Base-by-base conservation (phyloP, 2,888 invertebrate species). In the Micropterix aruncella region DNA sequence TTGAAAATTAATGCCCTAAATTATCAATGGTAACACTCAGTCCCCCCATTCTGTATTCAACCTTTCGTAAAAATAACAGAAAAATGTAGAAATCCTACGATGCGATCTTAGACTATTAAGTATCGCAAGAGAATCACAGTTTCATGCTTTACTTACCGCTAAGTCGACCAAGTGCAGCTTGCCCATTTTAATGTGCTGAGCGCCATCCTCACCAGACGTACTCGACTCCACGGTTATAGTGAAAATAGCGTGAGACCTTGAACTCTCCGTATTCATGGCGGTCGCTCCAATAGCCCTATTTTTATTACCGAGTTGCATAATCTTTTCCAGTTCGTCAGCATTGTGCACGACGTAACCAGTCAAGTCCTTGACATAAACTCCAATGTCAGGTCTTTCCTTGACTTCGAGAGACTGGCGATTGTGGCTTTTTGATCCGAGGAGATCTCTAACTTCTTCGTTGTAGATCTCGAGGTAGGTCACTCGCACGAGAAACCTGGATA, bases 391-490 rank as follows among this genome's bases (percentile, higher is more conserved):
- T 3, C 95, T 70, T 65, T 99, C 97, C 62, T 95, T 92, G 1
- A 97, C 90, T 63, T 95, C 93, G 12, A 95, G 69, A 55, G 84
- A 82, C 38, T 51, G 51, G 55, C 79, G 80, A 52, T 81, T 82
- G 19, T 91, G 88, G 62, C 93, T 89, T 61, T 89, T 90, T 2
- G 65, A 61, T 3, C 86, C 85, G 3, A 99, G 71, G 38, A 99
- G 73, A 69, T 99, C 99, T 18, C 96, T 77, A 0, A 99, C 93
- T 65, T 99, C 97, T 65, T 99, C 99, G 63, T 99, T 99, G 66
- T 99, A 99, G 50, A 99, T 97, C 73, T 99, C 97, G 63, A 99
- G 73, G 62, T 97, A 99, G 0, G 97, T 95, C 3, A 96, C 96
- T 53, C 96, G 82, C 3, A 99, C 97, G 43, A 97, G 73, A 66